A percentile compares a stretch with the other conserved stretches of the same genome.
phyloP scores from a whole-genome alignment of 2,797 vertebrate genomes.

The Loriculus beryllinus region DNA sequence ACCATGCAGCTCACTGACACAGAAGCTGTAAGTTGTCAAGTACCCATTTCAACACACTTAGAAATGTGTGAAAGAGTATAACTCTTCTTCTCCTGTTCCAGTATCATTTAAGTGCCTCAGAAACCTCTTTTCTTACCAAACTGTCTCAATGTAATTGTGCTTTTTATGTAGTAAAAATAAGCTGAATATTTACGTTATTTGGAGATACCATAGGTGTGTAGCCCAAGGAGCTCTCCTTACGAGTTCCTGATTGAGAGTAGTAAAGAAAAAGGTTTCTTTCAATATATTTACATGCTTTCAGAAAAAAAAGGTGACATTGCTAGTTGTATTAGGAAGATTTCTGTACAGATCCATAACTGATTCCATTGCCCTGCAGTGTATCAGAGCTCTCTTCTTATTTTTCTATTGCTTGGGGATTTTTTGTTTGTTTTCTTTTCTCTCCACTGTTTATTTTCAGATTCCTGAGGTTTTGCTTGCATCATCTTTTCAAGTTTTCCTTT shows the following conservation, averaged over 20 bases:
- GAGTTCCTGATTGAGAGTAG: background rate
- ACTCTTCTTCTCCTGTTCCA: background rate
- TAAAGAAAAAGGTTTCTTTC: background rate
- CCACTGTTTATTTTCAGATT: background rate
- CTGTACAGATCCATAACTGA: background rate
- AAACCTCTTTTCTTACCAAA: background rate
- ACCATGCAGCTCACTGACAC: background rate
- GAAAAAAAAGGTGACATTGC: background rate
- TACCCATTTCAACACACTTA: accelerated
- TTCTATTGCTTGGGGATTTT: background rate
- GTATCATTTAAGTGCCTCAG: background rate
- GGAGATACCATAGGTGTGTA: background rate
- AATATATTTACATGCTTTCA: background rate
- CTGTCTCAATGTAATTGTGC: background rate
- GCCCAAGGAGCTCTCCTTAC: background rate
- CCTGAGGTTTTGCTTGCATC: background rate
- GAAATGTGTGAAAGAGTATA: background rate
- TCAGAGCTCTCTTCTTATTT: background rate
- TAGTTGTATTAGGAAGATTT: background rate
- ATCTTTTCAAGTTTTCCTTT: background rate
- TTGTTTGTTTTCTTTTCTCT: background rate
- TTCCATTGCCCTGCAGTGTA: background rate
- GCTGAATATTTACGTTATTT: background rate
- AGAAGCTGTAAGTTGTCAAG: background rate
- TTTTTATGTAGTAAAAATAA: background rate